phyloP scores from a whole-genome alignment of 2,113 vertebrate genomes.

The Spilogale gracilis region DNA sequence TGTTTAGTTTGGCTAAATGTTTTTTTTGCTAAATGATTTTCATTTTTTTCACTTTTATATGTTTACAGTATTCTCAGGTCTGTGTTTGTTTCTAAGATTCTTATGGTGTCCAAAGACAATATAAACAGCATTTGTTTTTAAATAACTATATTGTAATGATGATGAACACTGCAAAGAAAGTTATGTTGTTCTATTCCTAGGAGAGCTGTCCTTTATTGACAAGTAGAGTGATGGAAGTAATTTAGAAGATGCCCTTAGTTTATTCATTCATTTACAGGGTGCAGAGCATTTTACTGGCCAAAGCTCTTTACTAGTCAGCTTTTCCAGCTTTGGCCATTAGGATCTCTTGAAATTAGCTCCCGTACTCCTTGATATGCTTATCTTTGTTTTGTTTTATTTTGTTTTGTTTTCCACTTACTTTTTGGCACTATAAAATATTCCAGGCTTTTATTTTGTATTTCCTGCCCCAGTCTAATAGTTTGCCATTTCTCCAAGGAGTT shows the following conservation, averaged over 20 bases:
- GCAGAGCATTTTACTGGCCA: not conserved
- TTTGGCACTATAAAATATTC: not conserved
- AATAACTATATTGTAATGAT: not conserved
- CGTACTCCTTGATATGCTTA: not conserved
- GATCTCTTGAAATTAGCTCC: not conserved
- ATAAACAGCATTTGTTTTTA: not conserved
- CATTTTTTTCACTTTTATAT: not conserved
- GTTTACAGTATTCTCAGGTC: not conserved
- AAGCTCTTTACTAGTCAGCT: not conserved
- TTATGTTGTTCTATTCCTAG: not conserved
- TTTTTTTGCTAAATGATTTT: not conserved
- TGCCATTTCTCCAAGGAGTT: not conserved
- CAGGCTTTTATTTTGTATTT: not conserved
- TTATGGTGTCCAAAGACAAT: not conserved
- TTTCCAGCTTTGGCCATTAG: not conserved
- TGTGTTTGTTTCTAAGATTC: not conserved
- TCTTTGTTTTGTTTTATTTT: not conserved
- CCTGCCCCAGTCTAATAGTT: not conserved
- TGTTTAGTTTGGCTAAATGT: not conserved
- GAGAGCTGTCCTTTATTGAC: not conserved
- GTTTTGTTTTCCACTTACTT: not conserved
- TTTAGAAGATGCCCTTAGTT: not conserved
- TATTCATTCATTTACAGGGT: not conserved
- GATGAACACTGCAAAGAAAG: not conserved
- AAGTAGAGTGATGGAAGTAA: not conserved